phyloP scores from a whole-genome alignment of 2,888 invertebrate species.

The Volucella inflata region DNA sequence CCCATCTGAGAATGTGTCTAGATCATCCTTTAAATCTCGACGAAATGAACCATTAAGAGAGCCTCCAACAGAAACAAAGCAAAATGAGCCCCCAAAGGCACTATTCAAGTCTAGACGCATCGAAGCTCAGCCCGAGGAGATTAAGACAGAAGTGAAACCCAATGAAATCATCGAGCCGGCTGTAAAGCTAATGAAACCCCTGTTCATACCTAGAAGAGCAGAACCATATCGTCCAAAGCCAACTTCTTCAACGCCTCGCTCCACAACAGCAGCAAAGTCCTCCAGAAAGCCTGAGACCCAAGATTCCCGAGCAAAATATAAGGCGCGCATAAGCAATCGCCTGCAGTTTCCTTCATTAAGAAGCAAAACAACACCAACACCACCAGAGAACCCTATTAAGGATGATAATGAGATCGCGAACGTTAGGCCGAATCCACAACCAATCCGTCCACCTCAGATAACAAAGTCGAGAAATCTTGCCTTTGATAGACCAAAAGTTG shows the following conservation, averaged over 20 bases:
- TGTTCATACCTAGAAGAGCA: conserved; percentile 73
- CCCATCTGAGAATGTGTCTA: background rate
- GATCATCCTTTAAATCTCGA: conserved; percentile 16
- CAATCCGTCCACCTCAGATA: conserved; percentile 57
- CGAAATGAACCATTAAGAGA: conserved; percentile 24
- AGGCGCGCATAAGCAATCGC: conserved; percentile 65
- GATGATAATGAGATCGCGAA: conserved; percentile 68
- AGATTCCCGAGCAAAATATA: conserved; percentile 52
- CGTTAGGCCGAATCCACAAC: conserved; percentile 63
- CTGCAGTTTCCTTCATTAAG: conserved; percentile 71
- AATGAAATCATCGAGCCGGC: conserved; percentile 65
- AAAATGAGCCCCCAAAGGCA: conserved; percentile 7
- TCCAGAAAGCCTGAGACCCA: conserved; percentile 53
- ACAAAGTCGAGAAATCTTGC: conserved; percentile 57
- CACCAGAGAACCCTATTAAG: conserved; percentile 17
- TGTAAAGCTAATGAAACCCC: conserved; percentile 47
- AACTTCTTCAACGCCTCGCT: conserved; percentile 54
- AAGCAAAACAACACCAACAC: conserved; percentile 45
- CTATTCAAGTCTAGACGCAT: conserved; percentile 29
- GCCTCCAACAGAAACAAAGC: background rate
- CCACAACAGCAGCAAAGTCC: conserved; percentile 51
- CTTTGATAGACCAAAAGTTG: conserved; percentile 37
- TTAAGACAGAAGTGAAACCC: conserved; percentile 31
- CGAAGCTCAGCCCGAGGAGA: conserved; percentile 32
- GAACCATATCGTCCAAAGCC: conserved; percentile 75